Evolutionary conservation across 2,888 invertebrate genomes (phyloP), one percentile per base, ranked within the genome.

Genomic region (Spialia ferax): DNA sequence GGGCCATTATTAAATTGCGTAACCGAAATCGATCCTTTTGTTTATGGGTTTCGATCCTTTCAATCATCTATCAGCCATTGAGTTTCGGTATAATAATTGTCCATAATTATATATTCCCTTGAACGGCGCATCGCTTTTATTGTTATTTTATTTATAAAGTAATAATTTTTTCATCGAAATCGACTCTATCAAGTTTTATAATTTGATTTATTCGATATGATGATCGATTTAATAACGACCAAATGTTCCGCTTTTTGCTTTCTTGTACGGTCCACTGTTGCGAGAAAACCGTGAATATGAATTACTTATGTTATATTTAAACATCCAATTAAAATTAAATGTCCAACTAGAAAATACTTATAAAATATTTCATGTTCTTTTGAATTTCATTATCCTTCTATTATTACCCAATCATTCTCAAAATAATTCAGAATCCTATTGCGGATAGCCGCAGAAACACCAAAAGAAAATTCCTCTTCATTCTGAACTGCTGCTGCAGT

Each of bases 121-220:
- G 88, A 88, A 87, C 87, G 82, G 86, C 87, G 88, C 91, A 89
- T 92, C 93, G 82, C 86, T 93, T 93, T 93, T 93, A 93, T 93
- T 93, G 93, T 92, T 93, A 93, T 93, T 93, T 93, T 93, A 93
- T 93, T 93, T 93, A 93, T 93, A 93, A 93, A 91, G 90, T 93
- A 89, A 91, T 92, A 91, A 90, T 92, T 92, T 91, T 89, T 89
- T 89, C 87, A 83, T 86, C 86, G 85, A 83, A 82, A 87, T 85
- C 86, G 87, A 89, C 84, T 88, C 87, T 87, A 93, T 92, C 90
- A 89, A 85, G 88, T 89, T 91, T 92, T 48, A 88, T 89, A 93
- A 91, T 92, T 92, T 93, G 93, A 93, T 93, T 93, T 91, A 93
- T 93, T 92, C 90, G 91, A 93, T 91, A 91, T 88, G 88, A 91